Conservation (phyloP, 1,140 invertebrate genomes). For the Drosophila obscura region DNA sequence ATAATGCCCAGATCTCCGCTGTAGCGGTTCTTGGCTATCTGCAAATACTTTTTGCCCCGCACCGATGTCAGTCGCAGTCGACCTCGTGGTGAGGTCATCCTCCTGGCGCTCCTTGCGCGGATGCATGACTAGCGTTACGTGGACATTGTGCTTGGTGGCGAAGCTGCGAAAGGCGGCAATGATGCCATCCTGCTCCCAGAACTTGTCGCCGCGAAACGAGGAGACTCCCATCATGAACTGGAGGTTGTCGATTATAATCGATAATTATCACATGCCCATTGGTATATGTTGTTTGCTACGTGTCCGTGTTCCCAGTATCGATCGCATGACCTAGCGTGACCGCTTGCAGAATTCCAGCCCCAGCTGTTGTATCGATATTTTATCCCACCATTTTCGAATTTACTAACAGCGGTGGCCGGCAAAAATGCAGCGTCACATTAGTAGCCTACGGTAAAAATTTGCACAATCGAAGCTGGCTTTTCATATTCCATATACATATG, state of each 20-base stretch:
- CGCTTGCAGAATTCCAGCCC: no score
- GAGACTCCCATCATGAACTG: conserved; percentile 98
- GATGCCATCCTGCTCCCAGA: conserved; percentile 95
- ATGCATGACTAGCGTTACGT: conserved; percentile 98
- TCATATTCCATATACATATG: no score
- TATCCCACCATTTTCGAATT: no score
- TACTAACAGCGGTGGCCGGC: no score
- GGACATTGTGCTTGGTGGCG: conserved; percentile 95
- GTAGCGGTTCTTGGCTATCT: conserved; percentile 96
- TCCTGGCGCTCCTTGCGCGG: conserved; percentile 95
- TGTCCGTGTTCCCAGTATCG: no score
- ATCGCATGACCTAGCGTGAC: no score
- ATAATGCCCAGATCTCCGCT: conserved; percentile 96
- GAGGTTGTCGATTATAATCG: no score
- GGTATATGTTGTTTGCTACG: no score
- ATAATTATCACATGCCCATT: conserved; percentile 98
- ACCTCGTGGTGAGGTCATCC: conserved; percentile 93
- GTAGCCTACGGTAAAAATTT: no score
- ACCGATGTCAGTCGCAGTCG: conserved; percentile 90
- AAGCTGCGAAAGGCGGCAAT: conserved; percentile 94
- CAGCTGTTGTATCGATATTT: no score
- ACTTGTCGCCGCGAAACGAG: conserved; percentile 89
- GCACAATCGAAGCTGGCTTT: no score
- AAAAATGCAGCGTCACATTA: no score
- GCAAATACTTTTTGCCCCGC: conserved; percentile 92